Evolutionary conservation across 1,140 invertebrate species (phyloP).

Genomic region (Proales similis): DNA sequence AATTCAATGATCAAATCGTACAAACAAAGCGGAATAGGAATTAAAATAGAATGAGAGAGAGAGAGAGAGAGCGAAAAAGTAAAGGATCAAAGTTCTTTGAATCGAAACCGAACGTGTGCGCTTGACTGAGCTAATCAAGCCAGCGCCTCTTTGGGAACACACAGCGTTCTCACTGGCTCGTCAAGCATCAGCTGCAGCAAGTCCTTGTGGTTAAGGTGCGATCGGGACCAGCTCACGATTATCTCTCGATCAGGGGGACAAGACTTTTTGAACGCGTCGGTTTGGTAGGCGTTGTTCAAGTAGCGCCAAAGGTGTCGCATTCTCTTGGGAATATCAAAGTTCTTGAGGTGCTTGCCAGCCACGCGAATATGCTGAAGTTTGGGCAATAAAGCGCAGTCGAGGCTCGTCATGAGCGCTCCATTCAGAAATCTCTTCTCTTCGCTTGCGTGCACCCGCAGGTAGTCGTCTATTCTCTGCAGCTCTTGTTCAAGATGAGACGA

Average conservation of each 20-base stretch:
- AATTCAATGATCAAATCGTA: too few relatives aligned
- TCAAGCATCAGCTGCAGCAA: slow-evolving; percentile 33
- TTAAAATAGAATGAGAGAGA: too few relatives aligned
- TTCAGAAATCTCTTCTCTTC: slow-evolving; percentile 51
- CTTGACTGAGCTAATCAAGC: too few relatives aligned
- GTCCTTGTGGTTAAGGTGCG: slow-evolving; percentile 10
- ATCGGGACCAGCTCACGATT: slow-evolving; percentile 56
- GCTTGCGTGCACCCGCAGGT: slow-evolving; percentile 43
- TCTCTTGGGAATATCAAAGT: slow-evolving; percentile 57
- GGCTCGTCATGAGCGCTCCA: slow-evolving; percentile 52
- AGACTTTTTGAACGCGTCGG: slow-evolving; percentile 57
- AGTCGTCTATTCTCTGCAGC: slow-evolving; percentile 53
- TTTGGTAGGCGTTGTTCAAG: slow-evolving; percentile 58
- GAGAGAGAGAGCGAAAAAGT: too few relatives aligned
- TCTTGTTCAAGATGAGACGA: slow-evolving; percentile 53
- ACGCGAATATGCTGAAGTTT: slow-evolving; percentile 60
- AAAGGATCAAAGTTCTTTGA: too few relatives aligned
- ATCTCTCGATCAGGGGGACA: slow-evolving; percentile 63
- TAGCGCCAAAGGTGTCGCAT: slow-evolving; percentile 60
- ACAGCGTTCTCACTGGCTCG: slow-evolving; percentile 16
- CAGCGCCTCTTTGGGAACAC: slow-evolving; percentile 7
- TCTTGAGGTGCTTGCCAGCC: slow-evolving; percentile 56
- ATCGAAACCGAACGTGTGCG: too few relatives aligned
- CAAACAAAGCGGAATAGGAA: too few relatives aligned
- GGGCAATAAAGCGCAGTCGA: slow-evolving; percentile 59